Evolutionary conservation across 2,888 invertebrate genomes (phyloP).

Genomic region (Neelides folsomi): DNA sequence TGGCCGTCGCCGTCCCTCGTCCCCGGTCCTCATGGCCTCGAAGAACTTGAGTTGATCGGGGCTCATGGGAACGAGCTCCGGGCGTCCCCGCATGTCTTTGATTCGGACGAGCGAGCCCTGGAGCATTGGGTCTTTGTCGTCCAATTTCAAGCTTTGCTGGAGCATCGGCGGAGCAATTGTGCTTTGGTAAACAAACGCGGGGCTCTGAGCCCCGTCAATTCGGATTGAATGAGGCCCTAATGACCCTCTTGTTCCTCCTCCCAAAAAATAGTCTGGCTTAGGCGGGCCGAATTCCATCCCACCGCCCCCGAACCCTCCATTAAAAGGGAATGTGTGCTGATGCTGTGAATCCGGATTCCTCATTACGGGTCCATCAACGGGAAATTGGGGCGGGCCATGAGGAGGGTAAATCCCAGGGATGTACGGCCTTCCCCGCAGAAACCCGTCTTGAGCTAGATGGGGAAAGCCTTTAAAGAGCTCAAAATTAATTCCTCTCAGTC

Average conservation of each 20-base stretch:
- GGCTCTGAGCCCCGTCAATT: slow-evolving; percentile 20
- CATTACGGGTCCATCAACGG: too few species aligned
- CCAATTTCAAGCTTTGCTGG: slow-evolving; percentile 5
- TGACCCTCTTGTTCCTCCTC: slow-evolving; percentile 20
- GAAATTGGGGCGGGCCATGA: too few species aligned
- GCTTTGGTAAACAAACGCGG: slow-evolving; percentile 18
- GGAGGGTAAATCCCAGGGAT: too few species aligned
- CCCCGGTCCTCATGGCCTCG: background rate
- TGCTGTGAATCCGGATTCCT: too few species aligned
- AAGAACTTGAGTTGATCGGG: background rate
- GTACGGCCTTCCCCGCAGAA: too few species aligned
- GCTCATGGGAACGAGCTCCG: background rate
- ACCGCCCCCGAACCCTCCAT: too few species aligned
- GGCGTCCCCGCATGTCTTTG: background rate
- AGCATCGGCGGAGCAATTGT: slow-evolving; percentile 19
- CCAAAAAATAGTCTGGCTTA: slow-evolving; percentile 10
- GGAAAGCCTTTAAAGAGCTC: too few species aligned
- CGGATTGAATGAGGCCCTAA: slow-evolving; percentile 17
- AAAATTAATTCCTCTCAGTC: too few species aligned
- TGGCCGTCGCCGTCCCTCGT: background rate
- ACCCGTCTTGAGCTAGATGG: too few species aligned
- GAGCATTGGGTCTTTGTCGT: background rate
- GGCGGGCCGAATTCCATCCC: too few species aligned
- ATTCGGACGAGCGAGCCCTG: background rate
- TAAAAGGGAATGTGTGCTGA: too few species aligned